Evolutionary conservation across 1,140 invertebrate species (phyloP).

Genomic region (Drosophila orosa): DNA sequence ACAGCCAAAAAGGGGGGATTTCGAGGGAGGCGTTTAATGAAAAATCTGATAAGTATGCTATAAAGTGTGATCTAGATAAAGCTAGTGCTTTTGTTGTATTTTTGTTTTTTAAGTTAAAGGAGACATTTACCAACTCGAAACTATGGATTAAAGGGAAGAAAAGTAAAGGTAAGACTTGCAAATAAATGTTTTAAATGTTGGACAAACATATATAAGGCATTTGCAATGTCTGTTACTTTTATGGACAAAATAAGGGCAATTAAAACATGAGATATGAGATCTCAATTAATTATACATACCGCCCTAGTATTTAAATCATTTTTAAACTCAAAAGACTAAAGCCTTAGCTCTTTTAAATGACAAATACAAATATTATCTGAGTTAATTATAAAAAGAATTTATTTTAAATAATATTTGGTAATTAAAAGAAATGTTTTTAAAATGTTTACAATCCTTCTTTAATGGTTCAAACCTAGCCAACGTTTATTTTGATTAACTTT

Average conservation of each 20-base stretch:
- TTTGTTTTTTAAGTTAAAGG: background rate
- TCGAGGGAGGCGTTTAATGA: constrained; percentile 21
- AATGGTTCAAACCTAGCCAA: background rate
- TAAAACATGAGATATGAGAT: accelerated
- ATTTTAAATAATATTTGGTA: background rate
- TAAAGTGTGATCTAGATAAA: constrained; percentile 17
- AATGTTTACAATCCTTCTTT: background rate
- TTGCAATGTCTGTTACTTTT: background rate
- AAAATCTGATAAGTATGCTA: constrained; percentile 32
- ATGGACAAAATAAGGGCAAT: background rate
- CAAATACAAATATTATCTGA: background rate
- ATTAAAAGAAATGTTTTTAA: background rate
- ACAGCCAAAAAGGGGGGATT: constrained; percentile 3
- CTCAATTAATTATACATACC: background rate
- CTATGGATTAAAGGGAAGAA: background rate
- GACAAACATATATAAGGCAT: background rate
- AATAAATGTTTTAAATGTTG: background rate
- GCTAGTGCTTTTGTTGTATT: background rate
- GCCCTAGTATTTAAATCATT: background rate
- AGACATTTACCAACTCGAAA: background rate
- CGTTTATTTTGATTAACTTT: background rate
- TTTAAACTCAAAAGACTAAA: background rate
- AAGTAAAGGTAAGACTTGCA: background rate
- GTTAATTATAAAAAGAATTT: too few species aligned
- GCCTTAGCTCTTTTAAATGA: background rate